Percentiles rank a stretch among this genome's conserved stretches.
Evolutionary conservation across 2,797 vertebrate genomes (phyloP).

Genomic region (Neomorphus geoffroyi): DNA sequence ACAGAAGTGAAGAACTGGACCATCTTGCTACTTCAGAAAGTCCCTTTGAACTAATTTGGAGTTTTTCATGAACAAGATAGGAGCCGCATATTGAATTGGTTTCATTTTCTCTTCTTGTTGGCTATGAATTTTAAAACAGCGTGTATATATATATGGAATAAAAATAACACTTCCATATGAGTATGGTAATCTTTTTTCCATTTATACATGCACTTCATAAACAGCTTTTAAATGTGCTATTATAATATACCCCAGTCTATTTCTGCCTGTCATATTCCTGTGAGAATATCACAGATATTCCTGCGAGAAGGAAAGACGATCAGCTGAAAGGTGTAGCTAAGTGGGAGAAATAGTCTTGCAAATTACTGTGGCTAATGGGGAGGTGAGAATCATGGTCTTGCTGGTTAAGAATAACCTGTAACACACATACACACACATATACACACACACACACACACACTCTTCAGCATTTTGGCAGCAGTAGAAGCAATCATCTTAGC

Average conservation of each 20-base stretch:
- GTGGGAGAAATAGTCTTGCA: neutral
- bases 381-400: neutral
- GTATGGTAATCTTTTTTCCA: conserved; percentile 2
- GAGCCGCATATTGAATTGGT: neutral
- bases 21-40: neutral
- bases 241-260: conserved; percentile 6
- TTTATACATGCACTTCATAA: conserved; percentile 7
- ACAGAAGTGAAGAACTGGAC: neutral
- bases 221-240: conserved; percentile 24
- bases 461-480: neutral
- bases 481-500: neutral
- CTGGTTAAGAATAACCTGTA: neutral
- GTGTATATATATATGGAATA: neutral
- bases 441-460: neutral
- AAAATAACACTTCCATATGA: neutral
- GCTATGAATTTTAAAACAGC: neutral
- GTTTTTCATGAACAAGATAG: neutral
- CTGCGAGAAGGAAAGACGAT: neutral
- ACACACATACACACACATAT: neutral
- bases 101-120: neutral
- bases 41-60: neutral
- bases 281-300: conserved; percentile 13
- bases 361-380: neutral
- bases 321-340: neutral
- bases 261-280: conserved; percentile 20